Percentiles rank a stretch among this genome's conserved stretches.
phyloP scores from a whole-genome alignment of 2,113 vertebrate genomes.

The Trachemys scripta region DNA sequence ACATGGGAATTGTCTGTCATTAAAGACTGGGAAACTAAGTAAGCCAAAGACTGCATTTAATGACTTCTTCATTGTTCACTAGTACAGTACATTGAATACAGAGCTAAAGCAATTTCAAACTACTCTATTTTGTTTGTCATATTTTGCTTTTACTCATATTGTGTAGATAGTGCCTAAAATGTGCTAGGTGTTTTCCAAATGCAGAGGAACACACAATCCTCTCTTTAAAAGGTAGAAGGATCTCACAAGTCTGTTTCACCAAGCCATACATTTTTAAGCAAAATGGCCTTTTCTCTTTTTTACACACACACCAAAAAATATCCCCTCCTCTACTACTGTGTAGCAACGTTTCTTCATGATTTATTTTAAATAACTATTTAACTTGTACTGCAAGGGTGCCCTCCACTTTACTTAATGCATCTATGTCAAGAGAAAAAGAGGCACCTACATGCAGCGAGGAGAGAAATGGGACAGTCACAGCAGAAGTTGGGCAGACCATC shows the following conservation, averaged over 20 bases:
- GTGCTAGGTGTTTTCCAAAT: not conserved
- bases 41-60: not conserved
- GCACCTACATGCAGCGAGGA: not conserved
- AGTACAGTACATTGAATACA: not conserved
- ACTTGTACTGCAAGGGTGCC: not conserved
- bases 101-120: not conserved
- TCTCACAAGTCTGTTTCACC: not conserved
- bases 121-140: not conserved
- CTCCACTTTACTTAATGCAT: not conserved
- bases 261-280: not conserved
- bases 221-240: not conserved
- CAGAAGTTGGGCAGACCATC: not conserved
- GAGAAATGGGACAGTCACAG: not conserved
- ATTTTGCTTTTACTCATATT: not conserved
- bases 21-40: not conserved
- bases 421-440: not conserved
- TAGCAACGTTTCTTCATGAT: not conserved
- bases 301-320: not conserved
- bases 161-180: not conserved
- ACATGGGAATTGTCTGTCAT: not conserved
- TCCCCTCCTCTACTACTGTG: not conserved
- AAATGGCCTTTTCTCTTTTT: not conserved
- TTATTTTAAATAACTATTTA: not conserved
- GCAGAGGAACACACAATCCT: not conserved
- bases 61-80: not conserved